Percentiles rank a stretch among this genome's conserved stretches.
phyloP scores from a whole-genome alignment of 2,888 invertebrate genomes.

The Opisthograptis luteolata region DNA sequence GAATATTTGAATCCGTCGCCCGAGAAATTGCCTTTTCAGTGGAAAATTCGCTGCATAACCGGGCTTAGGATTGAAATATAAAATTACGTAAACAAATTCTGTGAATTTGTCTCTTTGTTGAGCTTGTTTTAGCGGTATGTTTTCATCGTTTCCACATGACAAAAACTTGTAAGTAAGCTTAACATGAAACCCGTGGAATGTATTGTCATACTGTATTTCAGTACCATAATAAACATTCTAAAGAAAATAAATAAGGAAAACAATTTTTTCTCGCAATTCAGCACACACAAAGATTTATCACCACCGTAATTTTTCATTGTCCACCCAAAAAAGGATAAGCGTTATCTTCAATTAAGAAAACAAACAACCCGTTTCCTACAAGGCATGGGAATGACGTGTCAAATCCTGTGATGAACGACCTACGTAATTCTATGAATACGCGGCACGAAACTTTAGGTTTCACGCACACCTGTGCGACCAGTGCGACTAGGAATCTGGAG shows the following conservation, averaged over 20 bases:
- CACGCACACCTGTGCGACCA: slow-evolving; percentile 5
- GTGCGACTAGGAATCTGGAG: background rate
- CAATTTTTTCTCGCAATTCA: slow-evolving; percentile 15
- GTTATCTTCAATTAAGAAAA: slow-evolving; percentile 50
- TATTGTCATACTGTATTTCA: too few species aligned
- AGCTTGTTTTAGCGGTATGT: too few species aligned
- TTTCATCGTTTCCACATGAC: background rate
- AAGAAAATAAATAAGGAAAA: slow-evolving; percentile 18
- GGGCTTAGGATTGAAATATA: slow-evolving; percentile 17
- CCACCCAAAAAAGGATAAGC: slow-evolving; percentile 36
- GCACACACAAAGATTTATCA: slow-evolving; percentile 31
- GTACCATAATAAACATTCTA: too few species aligned
- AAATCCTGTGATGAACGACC: slow-evolving; percentile 55
- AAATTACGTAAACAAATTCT: slow-evolving; percentile 18
- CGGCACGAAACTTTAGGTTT: slow-evolving; percentile 50
- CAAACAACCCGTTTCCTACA: slow-evolving; percentile 45
- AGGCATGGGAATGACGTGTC: slow-evolving; percentile 47
- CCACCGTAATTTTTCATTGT: slow-evolving; percentile 35
- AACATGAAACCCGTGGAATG: too few species aligned
- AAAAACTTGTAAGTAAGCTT: background rate
- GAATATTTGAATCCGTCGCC: slow-evolving; percentile 34
- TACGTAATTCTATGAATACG: slow-evolving; percentile 63
- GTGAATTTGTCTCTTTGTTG: slow-evolving; percentile 7
- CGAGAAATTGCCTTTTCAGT: slow-evolving; percentile 34
- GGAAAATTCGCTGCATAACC: slow-evolving; percentile 27